Conservation (phyloP, 2,113 vertebrate genomes). For the Pelmatolapia mariae region DNA sequence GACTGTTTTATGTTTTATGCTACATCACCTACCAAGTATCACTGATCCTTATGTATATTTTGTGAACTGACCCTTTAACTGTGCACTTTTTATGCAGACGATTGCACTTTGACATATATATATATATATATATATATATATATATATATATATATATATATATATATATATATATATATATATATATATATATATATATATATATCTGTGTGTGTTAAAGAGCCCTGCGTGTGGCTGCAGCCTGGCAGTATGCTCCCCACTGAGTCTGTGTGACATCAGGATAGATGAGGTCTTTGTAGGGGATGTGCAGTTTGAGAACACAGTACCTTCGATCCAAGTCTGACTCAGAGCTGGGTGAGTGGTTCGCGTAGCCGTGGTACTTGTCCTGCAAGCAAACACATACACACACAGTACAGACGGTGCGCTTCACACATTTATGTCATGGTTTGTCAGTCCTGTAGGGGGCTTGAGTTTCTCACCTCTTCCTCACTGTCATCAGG, state of each 20-base stretch:
- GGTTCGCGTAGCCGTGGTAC: conserved; percentile 79
- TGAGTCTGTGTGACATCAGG: conserved; percentile 54
- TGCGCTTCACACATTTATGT: not conserved
- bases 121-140: not conserved
- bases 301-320: conserved; percentile 75
- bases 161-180: not conserved
- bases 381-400: conserved; percentile 74
- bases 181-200: not conserved
- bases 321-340: conserved; percentile 91
- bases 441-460: not conserved
- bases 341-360: conserved; percentile 78
- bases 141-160: not conserved
- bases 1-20: not conserved
- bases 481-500: conserved; percentile 63
- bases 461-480: conserved; percentile 60
- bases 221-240: conserved; percentile 20
- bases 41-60: not conserved
- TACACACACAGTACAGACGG: not conserved
- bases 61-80: not conserved
- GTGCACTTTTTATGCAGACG: not conserved
- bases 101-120: not conserved
- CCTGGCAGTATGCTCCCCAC: conserved; percentile 67
- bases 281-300: conserved; percentile 69
- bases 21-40: not conserved
- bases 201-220: not conserved